Evolutionary conservation across 2,888 invertebrate genomes (phyloP).

Genomic region (Ditylenchus weischeri): DNA sequence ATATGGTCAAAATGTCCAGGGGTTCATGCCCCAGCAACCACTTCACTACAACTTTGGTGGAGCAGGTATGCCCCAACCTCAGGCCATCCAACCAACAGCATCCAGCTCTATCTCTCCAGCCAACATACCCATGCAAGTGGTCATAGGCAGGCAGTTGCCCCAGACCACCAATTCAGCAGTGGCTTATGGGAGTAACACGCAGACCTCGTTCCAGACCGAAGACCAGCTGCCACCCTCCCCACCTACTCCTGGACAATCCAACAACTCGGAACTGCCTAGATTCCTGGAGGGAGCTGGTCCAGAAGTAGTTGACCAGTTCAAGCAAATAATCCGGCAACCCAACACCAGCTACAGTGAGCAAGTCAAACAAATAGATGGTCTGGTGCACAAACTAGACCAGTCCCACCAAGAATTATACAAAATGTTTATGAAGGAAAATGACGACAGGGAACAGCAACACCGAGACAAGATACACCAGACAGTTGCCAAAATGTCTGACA

Average conservation of each 20-base stretch:
- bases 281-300: constrained; percentile 31
- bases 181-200: background rate
- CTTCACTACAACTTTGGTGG: background rate
- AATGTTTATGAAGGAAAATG: constrained; percentile 39
- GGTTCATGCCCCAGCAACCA: background rate
- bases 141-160: constrained; percentile 13
- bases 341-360: constrained; percentile 34
- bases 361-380: constrained; percentile 34
- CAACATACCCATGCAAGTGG: constrained; percentile 21
- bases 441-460: constrained; percentile 31
- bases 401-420: constrained; percentile 33
- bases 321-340: constrained; percentile 34
- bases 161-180: background rate
- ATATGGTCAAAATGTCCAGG: background rate
- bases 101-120: constrained; percentile 4
- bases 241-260: background rate
- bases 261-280: constrained; percentile 18
- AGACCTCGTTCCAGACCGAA: background rate
- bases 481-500: constrained; percentile 35
- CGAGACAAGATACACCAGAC: constrained; percentile 36
- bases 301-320: constrained; percentile 35
- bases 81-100: background rate
- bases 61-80: background rate
- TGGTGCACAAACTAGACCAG: constrained; percentile 31
- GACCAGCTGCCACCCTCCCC: background rate